These are phyloP conservation scores for Sebastes fasciatus DNA, from an alignment of 2,113 vertebrate species.

Conservation along the genomic window DNA sequence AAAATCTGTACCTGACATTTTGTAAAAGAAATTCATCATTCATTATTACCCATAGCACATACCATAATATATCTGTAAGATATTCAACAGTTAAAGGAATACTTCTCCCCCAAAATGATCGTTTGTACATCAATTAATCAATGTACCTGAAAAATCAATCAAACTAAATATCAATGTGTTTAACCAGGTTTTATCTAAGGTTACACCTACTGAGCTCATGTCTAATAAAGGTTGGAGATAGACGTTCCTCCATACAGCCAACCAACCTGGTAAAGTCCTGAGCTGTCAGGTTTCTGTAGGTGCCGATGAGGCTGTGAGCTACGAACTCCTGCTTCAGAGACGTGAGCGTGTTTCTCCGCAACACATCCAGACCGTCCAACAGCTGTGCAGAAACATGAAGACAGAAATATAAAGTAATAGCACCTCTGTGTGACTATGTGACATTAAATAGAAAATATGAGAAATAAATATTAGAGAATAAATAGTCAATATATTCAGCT, in stretches of 20 bases:
- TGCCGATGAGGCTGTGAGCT: conserved; percentile 70
- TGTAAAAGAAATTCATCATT: not conserved
- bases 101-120: too few species aligned
- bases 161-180: not conserved
- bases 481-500: not conserved
- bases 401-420: not conserved
- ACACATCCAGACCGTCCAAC: conserved; percentile 79
- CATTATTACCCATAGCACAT: not conserved
- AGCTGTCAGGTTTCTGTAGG: conserved; percentile 80
- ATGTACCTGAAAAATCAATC: too few species aligned
- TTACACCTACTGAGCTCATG: not conserved
- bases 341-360: conserved; percentile 75
- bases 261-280: conserved; percentile 80
- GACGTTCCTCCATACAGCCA: not conserved
- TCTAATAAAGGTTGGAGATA: not conserved
- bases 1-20: not conserved
- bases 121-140: too few species aligned
- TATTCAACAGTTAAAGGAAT: not conserved
- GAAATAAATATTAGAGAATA: not conserved
- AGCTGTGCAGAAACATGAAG: conserved; percentile 68
- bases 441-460: not conserved
- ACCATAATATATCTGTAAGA: not conserved
- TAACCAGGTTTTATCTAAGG: not conserved
- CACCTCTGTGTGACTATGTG: not conserved
- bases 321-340: conserved; percentile 80